phyloP scores from a whole-genome alignment of 2,113 vertebrate species.

The Caranx melampygus region DNA sequence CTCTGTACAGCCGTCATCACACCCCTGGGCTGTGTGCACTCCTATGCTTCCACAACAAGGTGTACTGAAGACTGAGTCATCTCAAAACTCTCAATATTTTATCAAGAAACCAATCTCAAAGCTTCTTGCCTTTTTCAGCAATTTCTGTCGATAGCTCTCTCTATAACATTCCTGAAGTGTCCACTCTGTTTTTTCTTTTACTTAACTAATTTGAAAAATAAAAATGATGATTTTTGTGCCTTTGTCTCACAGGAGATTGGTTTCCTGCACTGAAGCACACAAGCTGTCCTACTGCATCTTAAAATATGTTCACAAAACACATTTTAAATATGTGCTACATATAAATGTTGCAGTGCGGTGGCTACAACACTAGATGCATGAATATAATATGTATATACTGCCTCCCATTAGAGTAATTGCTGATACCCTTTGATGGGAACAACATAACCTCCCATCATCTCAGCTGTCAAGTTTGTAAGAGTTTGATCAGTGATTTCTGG shows the following conservation, averaged over 20 bases:
- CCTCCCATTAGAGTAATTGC: conserved; percentile 47
- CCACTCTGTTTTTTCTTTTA: too few relatives aligned
- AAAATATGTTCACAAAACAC: too few relatives aligned
- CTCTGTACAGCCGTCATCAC: conserved; percentile 27
- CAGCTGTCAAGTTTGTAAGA: conserved; percentile 39
- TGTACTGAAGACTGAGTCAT: background rate
- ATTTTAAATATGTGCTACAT: too few relatives aligned
- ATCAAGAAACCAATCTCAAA: background rate
- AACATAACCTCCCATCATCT: conserved; percentile 49
- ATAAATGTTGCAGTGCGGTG: too few relatives aligned
- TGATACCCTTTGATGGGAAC: conserved; percentile 58
- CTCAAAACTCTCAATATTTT: conserved; percentile 11
- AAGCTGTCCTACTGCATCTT: too few relatives aligned
- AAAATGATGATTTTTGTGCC: too few relatives aligned
- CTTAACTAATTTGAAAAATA: too few relatives aligned
- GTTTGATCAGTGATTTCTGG: conserved; percentile 46
- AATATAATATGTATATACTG: background rate
- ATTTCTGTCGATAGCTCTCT: background rate
- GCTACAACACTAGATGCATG: too few relatives aligned
- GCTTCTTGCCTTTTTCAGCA: conserved; percentile 7
- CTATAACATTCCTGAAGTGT: too few relatives aligned
- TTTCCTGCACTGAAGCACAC: too few relatives aligned
- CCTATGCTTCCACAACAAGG: conserved; percentile 23
- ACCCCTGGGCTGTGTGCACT: conserved; percentile 13
- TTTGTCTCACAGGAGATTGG: too few relatives aligned